Percentiles rank a stretch among this genome's conserved stretches.
Evolutionary conservation across 2,797 vertebrate genomes (phyloP).

Genomic region (Setipinna tenuifilis): DNA sequence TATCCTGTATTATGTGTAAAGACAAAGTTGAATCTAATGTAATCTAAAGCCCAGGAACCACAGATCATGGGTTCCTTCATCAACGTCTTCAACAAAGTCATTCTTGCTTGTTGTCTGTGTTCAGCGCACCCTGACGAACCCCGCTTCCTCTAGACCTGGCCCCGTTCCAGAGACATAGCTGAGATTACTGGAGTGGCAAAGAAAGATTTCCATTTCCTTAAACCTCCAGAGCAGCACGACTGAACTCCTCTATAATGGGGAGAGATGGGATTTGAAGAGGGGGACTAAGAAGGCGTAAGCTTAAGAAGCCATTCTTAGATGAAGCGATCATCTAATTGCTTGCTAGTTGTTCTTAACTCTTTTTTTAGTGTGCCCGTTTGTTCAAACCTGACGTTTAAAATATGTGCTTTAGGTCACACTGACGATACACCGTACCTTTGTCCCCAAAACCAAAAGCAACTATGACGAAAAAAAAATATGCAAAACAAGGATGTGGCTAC

Average conservation of each 20-base stretch:
- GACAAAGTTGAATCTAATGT: no score
- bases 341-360: neutral
- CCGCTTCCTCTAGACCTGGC: neutral
- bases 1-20: no score
- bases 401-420: neutral
- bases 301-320: neutral
- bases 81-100: neutral
- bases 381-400: neutral
- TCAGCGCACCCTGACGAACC: neutral
- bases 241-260: neutral
- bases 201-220: slow-evolving; percentile 2
- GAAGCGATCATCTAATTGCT: neutral
- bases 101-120: neutral
- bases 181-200: slow-evolving; percentile 16
- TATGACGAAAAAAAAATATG: neutral
- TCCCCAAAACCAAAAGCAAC: neutral
- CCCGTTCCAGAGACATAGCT: neutral
- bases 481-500: slow-evolving; percentile 14
- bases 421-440: neutral
- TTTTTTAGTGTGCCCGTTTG: neutral
- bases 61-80: neutral
- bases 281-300: neutral
- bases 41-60: neutral
- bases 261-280: neutral
- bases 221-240: neutral